Evolutionary conservation across 2,113 vertebrate genomes (phyloP), one percentile per base, ranked within the genome.

Genomic region (Alexandromys fortis): DNA sequence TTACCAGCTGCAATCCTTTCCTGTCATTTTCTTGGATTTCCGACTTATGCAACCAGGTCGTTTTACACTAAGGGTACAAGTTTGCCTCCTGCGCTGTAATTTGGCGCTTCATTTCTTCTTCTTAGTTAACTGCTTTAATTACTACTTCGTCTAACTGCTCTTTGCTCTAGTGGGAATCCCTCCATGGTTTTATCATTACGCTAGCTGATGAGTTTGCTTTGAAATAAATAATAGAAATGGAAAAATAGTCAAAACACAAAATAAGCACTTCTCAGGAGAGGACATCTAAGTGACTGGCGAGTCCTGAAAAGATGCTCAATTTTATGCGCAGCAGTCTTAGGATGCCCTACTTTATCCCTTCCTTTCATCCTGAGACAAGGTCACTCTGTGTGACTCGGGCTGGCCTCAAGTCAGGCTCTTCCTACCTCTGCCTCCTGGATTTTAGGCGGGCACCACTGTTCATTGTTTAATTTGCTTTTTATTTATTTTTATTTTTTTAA

Each of bases 81-180:
- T 93, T 92, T 90, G 68, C 85, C 95, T 96, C 35, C 47, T 76
- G 14, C 87, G 89, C 92, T 94, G 91, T 92, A 86, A 94, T 93
- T 87, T 81, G 87, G 94, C 65, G 63, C 65, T 87, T 96, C 78
- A 47, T 76, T 94, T 96, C 94, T 89, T 86, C 83, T 88, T 92
- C 73, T 81, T 90, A 73, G 85, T 97, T 96, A 91, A 91, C 93
- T 94, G 19, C 83, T 91, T 89, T 92, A 95, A 89, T 95, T 91
- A 94, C 94, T 89, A 83, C 42, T 93, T 93, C 35, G 86, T 86
- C 70, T 94, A 92, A 94, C 78, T 70, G 35, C 14, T 95, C 33
- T 75, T 93, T 85, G 65, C 12, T 89, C 81, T 73, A 72, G 78
- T 92, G 95, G 78, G 87, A 90, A n/a, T 90, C 72, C 24, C 86